A percentile compares a stretch with the other conserved stretches of the same genome.
These are phyloP conservation scores for Parauchenoglanis punctatus DNA, from an alignment of 2,797 vertebrate genomes.

Conservation along the genomic window DNA sequence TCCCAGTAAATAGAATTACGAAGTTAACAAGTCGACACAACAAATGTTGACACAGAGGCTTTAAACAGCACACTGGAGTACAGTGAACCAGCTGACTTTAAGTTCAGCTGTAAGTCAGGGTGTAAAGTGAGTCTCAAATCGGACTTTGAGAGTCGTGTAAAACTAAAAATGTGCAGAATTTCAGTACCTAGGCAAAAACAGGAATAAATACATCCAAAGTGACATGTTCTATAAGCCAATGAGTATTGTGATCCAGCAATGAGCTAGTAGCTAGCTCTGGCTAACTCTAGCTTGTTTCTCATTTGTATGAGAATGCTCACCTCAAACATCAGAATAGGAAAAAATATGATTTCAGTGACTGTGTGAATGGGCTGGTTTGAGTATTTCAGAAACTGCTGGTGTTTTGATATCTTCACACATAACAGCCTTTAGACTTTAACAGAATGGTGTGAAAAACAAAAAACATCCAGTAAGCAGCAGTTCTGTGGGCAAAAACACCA, in stretches of 20 bases:
- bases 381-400: not conserved
- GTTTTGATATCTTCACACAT: not conserved
- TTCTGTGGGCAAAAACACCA: not conserved
- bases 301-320: not conserved
- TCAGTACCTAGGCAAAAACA: not conserved
- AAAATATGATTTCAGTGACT: not conserved
- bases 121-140: not conserved
- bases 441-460: not conserved
- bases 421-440: not conserved
- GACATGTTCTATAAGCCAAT: not conserved
- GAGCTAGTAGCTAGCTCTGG: not conserved
- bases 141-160: not conserved
- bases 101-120: not conserved
- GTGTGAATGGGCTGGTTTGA: not conserved
- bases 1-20: slow-evolving; percentile 49
- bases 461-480: not conserved
- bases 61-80: slow-evolving; percentile 28
- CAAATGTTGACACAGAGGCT: slow-evolving; percentile 5
- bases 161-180: not conserved
- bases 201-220: not conserved
- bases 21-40: slow-evolving; percentile 36
- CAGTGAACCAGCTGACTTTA: not conserved
- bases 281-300: not conserved
- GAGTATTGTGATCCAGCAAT: not conserved
- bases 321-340: not conserved